Conservation (phyloP, 2,113 vertebrate species). For the Pogonocichla stellata region DNA sequence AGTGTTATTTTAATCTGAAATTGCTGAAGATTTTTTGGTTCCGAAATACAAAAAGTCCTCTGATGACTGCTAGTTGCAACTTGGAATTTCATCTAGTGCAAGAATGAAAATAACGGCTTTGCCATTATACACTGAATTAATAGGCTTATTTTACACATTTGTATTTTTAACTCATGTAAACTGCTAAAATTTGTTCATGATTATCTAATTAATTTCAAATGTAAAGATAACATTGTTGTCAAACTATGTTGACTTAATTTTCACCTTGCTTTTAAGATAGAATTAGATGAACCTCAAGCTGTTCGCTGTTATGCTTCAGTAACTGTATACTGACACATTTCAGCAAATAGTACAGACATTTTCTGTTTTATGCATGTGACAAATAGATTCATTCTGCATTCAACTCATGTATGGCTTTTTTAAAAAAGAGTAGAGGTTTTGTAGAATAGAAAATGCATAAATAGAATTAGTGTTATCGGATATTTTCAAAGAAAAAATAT, state of each 20-base stretch:
- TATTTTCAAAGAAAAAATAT: background rate
- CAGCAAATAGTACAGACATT: background rate
- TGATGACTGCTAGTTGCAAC: background rate
- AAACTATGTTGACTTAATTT: slow-evolving; percentile 30
- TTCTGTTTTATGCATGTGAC: background rate
- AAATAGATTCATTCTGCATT: background rate
- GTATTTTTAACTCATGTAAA: background rate
- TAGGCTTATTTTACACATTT: background rate
- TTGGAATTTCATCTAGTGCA: background rate
- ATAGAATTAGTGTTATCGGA: background rate
- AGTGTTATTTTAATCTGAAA: slow-evolving; percentile 7
- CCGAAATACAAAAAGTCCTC: background rate
- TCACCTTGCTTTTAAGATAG: background rate
- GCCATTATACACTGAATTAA: background rate
- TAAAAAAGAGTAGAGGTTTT: background rate
- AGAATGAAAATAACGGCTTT: background rate
- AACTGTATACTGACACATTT: background rate
- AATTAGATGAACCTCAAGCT: slow-evolving; percentile 25
- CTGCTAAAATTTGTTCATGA: background rate
- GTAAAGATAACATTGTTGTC: background rate
- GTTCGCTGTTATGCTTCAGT: background rate
- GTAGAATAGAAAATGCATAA: background rate
- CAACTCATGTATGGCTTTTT: background rate
- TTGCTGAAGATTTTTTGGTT: background rate
- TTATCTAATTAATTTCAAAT: slow-evolving; percentile 24